A percentile compares a stretch with the other conserved stretches of the same genome.
Conservation (phyloP, 1,140 invertebrate genomes). For the Zaprionus ghesquierei region DNA sequence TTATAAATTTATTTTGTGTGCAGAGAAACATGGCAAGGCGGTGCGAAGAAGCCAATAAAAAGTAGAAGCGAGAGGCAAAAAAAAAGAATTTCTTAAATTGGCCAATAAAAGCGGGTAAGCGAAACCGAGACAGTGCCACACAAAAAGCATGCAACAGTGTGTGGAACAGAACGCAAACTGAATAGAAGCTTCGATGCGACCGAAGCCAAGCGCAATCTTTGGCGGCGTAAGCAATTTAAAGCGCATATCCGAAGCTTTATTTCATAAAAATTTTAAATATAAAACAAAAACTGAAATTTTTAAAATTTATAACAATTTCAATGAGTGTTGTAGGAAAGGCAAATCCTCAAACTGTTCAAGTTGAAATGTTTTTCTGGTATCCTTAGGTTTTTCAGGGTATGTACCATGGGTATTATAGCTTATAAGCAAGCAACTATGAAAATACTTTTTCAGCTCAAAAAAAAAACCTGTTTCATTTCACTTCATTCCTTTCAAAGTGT, state of each 20-base stretch:
- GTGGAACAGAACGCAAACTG: neutral
- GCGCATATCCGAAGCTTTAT: neutral
- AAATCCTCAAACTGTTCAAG: too few relatives aligned
- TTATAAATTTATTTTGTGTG: neutral
- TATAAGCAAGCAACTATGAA: too few relatives aligned
- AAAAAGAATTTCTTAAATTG: neutral
- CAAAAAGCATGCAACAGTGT: conserved; percentile 34
- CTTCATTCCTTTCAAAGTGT: neutral
- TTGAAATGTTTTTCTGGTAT: too few relatives aligned
- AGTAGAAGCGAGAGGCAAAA: neutral
- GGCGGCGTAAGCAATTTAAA: neutral
- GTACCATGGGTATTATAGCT: too few relatives aligned
- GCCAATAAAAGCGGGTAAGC: conserved; percentile 15
- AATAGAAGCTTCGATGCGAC: neutral
- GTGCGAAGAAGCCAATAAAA: neutral
- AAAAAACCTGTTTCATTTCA: too few relatives aligned
- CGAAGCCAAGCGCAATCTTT: neutral
- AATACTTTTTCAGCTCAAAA: too few relatives aligned
- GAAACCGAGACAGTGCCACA: conserved; percentile 25
- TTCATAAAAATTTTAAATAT: neutral
- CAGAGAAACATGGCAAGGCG: conserved; percentile 5
- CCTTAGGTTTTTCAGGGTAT: too few relatives aligned
- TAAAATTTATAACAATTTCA: too few relatives aligned
- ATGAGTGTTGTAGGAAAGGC: too few relatives aligned
- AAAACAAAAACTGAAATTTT: neutral